Percentiles rank a stretch among this genome's conserved stretches.
phyloP scores from a whole-genome alignment of 2,113 vertebrate species.

The Catharus minimus region DNA sequence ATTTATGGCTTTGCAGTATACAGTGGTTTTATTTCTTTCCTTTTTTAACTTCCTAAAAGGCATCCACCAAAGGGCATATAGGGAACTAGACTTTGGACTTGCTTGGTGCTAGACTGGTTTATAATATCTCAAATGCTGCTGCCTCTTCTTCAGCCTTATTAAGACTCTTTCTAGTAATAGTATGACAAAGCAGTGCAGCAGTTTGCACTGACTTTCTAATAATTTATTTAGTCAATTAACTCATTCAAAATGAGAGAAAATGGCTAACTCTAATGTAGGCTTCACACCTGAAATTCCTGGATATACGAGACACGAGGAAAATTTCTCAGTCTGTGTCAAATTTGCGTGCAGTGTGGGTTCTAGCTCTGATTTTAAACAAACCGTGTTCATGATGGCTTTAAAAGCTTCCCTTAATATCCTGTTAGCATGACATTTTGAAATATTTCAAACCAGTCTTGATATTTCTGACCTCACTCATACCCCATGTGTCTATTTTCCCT shows the following conservation, averaged over 20 bases:
- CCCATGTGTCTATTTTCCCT: background rate
- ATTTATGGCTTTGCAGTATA: background rate
- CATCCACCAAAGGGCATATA: background rate
- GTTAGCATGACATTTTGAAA: slow-evolving; percentile 34
- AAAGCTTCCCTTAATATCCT: background rate
- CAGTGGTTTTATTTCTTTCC: background rate
- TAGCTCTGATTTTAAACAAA: background rate
- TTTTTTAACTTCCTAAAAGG: background rate
- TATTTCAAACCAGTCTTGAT: slow-evolving; percentile 45
- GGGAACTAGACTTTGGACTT: background rate
- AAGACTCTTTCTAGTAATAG: background rate
- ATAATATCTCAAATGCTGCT: slow-evolving; percentile 54
- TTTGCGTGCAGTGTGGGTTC: background rate
- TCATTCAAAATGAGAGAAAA: background rate
- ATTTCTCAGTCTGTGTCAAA: background rate
- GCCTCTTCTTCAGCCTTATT: slow-evolving; percentile 16
- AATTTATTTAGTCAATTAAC: background rate
- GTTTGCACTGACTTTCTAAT: background rate
- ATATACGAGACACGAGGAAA: background rate
- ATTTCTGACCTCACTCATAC: slow-evolving; percentile 34
- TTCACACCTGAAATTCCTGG: background rate
- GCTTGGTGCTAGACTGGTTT: slow-evolving; percentile 60
- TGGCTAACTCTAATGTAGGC: background rate
- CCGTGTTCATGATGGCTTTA: background rate
- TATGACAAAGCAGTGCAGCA: background rate